Conservation (phyloP, 2,113 vertebrate genomes). For the Neolamprologus cancellatus region DNA sequence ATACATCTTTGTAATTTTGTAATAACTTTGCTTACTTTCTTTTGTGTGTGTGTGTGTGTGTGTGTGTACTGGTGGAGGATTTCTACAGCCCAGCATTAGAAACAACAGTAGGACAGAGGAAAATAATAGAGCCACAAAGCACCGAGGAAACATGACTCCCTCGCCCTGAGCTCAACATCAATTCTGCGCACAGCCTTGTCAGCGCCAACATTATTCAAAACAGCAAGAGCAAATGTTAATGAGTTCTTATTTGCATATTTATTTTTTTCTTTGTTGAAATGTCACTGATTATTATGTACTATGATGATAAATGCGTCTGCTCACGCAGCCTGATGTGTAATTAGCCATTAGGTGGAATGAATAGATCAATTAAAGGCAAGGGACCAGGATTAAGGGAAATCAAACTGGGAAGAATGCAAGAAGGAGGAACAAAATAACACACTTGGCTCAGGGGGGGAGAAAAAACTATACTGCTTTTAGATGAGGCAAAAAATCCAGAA, state of each 20-base stretch:
- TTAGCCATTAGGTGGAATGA: conserved; percentile 99
- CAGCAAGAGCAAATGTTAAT: conserved; percentile 99
- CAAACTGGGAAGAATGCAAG: conserved; percentile 71
- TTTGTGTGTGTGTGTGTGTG: not conserved
- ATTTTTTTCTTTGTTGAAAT: conserved; percentile 99
- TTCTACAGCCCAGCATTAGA: conserved; percentile 59
- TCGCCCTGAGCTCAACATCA: conserved; percentile 90
- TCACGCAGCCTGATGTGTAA: conserved; percentile 98
- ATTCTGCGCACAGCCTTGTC: conserved; percentile 96
- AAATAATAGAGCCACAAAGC: conserved; percentile 76
- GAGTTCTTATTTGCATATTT: conserved; percentile 99
- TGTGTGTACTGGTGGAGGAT: conserved; percentile 12
- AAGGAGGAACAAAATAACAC: conserved; percentile 44
- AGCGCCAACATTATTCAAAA: conserved; percentile 98
- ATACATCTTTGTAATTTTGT: no score
- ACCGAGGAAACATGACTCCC: conserved; percentile 76
- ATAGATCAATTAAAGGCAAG: conserved; percentile 97
- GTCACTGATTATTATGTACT: conserved; percentile 99
- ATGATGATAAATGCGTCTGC: conserved; percentile 98
- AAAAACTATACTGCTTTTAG: not conserved
- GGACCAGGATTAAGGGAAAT: conserved; percentile 87
- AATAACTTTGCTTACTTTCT: no score
- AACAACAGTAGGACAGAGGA: conserved; percentile 77
- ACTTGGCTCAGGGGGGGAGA: not conserved
- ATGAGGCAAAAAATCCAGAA: not conserved